Evolutionary conservation across 2,113 vertebrate genomes (phyloP).

Genomic region (Stigmatopora argus): DNA sequence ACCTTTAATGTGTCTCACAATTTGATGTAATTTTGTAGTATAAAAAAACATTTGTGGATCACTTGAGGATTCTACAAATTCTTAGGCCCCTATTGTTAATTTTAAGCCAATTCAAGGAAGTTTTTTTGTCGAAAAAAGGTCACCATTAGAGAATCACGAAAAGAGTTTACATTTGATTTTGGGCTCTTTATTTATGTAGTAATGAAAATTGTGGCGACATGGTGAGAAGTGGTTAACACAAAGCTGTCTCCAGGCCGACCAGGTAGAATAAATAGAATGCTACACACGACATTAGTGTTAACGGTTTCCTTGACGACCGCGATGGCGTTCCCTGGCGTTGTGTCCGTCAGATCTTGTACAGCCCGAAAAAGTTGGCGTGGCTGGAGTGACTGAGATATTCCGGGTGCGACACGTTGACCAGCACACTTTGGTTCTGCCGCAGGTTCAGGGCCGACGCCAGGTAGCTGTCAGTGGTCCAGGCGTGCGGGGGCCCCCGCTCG

Average conservation of each 20-base stretch:
- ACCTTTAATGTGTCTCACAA: too few relatives aligned
- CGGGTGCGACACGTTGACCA: constrained; percentile 62
- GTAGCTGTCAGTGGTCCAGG: constrained; percentile 60
- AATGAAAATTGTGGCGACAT: not conserved
- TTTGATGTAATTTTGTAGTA: too few relatives aligned
- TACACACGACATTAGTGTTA: not conserved
- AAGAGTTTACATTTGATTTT: too few relatives aligned
- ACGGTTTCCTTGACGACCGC: not conserved
- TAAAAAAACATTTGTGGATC: too few relatives aligned
- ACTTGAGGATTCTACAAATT: too few relatives aligned
- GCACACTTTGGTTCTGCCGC: constrained; percentile 49
- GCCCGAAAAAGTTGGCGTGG: constrained; percentile 67
- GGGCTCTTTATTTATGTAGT: too few relatives aligned
- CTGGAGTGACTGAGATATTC: constrained; percentile 27
- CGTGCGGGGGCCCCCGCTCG: too few relatives aligned
- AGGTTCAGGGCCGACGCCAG: constrained; percentile 46
- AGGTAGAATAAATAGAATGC: constrained; percentile 5
- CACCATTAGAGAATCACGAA: too few relatives aligned
- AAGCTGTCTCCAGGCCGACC: constrained; percentile 42
- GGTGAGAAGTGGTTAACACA: not conserved
- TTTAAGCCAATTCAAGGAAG: too few relatives aligned
- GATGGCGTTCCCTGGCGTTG: not conserved
- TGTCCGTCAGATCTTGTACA: constrained; percentile 61
- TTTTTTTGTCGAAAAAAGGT: too few relatives aligned
- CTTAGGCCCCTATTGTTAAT: too few relatives aligned